These are phyloP conservation scores for Phoenicopterus ruber DNA, from an alignment of 2,113 vertebrate species.

Conservation along the genomic window DNA sequence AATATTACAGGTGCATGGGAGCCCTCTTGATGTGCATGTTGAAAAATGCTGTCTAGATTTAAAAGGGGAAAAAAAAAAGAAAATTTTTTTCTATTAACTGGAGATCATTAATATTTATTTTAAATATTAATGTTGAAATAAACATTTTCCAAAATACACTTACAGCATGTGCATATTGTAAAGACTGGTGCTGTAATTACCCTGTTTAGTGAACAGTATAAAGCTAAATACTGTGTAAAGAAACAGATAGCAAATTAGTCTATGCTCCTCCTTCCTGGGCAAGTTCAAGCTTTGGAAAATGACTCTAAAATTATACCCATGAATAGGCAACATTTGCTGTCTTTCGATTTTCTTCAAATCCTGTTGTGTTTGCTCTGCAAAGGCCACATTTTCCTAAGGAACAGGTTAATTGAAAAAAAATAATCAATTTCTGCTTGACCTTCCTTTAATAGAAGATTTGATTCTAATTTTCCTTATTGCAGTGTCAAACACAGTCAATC, in stretches of 20 bases:
- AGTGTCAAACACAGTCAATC: neutral
- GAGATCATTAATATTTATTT: neutral
- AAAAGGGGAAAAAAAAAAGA: neutral
- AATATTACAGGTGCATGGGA: neutral
- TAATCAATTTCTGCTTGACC: neutral
- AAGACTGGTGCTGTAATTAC: neutral
- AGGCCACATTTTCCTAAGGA: neutral
- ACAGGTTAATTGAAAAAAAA: neutral
- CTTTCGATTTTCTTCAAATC: neutral
- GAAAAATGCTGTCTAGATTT: neutral
- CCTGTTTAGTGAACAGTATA: neutral
- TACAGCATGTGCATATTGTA: neutral
- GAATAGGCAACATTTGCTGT: neutral
- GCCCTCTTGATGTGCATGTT: neutral
- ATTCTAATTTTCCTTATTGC: neutral
- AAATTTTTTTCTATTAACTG: neutral
- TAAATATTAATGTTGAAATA: neutral
- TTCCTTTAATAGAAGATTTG: neutral
- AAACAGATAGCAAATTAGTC: neutral
- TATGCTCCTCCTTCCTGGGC: neutral
- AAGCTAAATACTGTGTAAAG: constrained; percentile 10
- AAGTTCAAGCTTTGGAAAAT: constrained; percentile 35
- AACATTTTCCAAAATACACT: neutral
- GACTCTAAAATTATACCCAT: neutral
- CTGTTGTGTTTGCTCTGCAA: neutral